Conservation (phyloP, 2,797 vertebrate genomes). For the Coregonus sp. region DNA sequence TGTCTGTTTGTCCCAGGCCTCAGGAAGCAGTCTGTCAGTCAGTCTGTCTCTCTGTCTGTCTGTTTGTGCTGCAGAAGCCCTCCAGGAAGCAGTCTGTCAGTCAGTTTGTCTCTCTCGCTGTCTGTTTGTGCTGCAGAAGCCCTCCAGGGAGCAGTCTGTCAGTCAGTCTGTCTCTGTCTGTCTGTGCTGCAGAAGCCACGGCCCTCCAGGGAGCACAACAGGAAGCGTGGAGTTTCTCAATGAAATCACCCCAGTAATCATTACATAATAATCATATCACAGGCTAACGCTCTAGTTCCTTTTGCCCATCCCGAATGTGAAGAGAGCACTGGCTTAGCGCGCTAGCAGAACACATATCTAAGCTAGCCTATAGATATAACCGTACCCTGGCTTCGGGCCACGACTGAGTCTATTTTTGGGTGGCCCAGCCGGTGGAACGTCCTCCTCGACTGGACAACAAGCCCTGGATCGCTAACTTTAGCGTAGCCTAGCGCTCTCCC, state of each 20-base stretch:
- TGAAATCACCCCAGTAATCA: conserved; percentile 37
- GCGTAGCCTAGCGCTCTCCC: conserved; percentile 4
- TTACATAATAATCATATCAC: conserved; percentile 10
- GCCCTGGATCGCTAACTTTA: conserved; percentile 11
- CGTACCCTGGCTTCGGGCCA: not conserved
- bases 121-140: conserved; percentile 1
- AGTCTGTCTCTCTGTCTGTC: not conserved
- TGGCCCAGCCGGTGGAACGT: not conserved
- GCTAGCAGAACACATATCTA: not conserved
- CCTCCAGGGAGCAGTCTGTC: conserved; percentile 16
- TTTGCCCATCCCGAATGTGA: not conserved
- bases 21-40: conserved; percentile 14
- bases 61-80: conserved; percentile 7
- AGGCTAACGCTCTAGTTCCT: conserved; percentile 13
- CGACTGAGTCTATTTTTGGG: conserved; percentile 7
- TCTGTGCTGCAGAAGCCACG: conserved; percentile 3
- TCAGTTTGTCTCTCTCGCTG: not conserved
- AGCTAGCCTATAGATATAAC: not conserved
- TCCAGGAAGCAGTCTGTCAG: conserved; percentile 12
- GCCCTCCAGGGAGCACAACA: conserved; percentile 8
- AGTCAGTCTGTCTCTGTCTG: not conserved
- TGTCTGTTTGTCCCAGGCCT: not conserved
- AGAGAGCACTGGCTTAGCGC: not conserved
- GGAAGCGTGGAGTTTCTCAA: conserved; percentile 42
- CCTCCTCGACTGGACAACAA: not conserved